phyloP scores from a whole-genome alignment of 2,888 invertebrate genomes.

The Acleris emargana region DNA sequence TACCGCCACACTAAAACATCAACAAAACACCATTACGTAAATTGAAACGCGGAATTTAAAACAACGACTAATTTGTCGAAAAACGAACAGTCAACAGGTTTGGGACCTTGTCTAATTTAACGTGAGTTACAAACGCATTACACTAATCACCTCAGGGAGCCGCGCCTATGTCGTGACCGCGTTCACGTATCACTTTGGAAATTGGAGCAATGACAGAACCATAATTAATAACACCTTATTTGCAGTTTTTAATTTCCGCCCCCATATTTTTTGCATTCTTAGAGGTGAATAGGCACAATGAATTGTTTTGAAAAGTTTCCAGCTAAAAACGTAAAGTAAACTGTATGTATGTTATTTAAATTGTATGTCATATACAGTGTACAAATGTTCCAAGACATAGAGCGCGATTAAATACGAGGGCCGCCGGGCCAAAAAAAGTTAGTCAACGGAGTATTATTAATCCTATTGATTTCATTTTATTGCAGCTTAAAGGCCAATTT shows the following conservation, averaged over 20 bases:
- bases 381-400: too few relatives aligned
- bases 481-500: too few relatives aligned
- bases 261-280: background rate
- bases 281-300: background rate
- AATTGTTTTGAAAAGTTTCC: background rate
- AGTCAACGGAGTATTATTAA: too few relatives aligned
- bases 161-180: constrained; percentile 28
- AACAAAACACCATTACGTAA: constrained; percentile 29
- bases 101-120: constrained; percentile 32
- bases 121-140: constrained; percentile 57
- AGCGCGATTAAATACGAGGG: too few relatives aligned
- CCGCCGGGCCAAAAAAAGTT: too few relatives aligned
- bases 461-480: too few relatives aligned
- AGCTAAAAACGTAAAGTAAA: too few relatives aligned
- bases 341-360: too few relatives aligned
- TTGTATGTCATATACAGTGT: too few relatives aligned
- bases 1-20: constrained; percentile 15
- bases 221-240: constrained; percentile 2
- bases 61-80: constrained; percentile 16
- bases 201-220: constrained; percentile 19
- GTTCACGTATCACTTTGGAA: constrained; percentile 21
- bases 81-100: constrained; percentile 16
- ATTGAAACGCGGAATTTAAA: constrained; percentile 19
- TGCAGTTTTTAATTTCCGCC: constrained; percentile 13
- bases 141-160: constrained; percentile 55